Evolutionary conservation across 2,888 invertebrate genomes (phyloP).

Genomic region (Salticus scenicus): DNA sequence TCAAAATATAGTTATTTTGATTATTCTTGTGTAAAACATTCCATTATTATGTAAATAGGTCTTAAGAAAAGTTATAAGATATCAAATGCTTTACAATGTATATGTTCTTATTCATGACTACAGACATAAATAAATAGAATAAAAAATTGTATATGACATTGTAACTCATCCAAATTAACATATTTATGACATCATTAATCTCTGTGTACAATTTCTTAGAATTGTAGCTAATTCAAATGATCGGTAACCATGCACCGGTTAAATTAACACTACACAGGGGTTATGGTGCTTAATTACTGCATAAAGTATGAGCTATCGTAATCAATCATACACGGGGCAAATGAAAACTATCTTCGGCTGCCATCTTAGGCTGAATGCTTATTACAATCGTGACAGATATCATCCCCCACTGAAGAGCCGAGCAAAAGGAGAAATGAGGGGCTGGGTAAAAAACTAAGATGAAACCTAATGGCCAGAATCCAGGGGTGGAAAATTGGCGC

Average conservation of each 20-base stretch:
- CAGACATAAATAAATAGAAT: no score
- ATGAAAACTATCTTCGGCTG: slow-evolving; percentile 70
- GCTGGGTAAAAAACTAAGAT: background rate
- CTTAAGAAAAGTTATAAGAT: no score
- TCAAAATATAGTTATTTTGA: no score
- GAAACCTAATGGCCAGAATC: no score
- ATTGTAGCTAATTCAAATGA: background rate
- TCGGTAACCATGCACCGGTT: slow-evolving; percentile 55
- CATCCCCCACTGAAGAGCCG: slow-evolving; percentile 50
- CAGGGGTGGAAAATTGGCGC: no score
- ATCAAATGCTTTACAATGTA: no score
- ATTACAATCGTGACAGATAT: slow-evolving; percentile 70
- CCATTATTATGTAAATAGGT: no score
- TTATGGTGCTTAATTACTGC: slow-evolving; percentile 60
- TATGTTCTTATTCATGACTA: no score
- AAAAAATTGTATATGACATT: no score
- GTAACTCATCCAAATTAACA: background rate
- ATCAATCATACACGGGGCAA: slow-evolving; percentile 63
- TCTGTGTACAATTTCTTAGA: background rate
- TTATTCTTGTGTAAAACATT: no score
- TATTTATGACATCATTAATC: background rate
- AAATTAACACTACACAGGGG: slow-evolving; percentile 55
- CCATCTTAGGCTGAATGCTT: slow-evolving; percentile 66
- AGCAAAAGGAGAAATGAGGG: background rate
- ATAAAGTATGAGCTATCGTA: slow-evolving; percentile 59